Base-by-base conservation (phyloP, 1,140 invertebrate genomes). In the Lepidurus arcticus region DNA sequence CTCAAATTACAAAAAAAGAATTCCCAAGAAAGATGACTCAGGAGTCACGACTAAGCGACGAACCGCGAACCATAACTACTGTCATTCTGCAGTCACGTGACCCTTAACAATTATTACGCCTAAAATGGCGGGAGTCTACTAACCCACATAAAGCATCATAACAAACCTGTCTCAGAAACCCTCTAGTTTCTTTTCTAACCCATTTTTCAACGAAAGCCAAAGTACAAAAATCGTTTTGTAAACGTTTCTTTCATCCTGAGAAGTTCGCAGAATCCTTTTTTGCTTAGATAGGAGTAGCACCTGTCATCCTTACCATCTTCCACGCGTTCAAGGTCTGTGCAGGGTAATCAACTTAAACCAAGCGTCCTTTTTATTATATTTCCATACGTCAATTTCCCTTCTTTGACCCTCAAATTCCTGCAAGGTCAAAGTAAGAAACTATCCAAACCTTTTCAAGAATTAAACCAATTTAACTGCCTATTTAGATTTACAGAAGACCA, bases 181-280 rank as follows among this genome's bases (percentile, higher is more conserved):
- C 13, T 65, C 1, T 21, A 65, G 16, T 65, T 21, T 21, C 21
- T 7, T 65, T 21, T 65, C 13, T 3, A 7, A 65, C n/a, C 7
- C 21, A n/a, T n/a, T 21, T 65, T 65, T 8, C 53, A 21, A n/a
- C 53, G 34, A 34, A 34, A 0, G 5, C 47, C 45, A 7, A 7
- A n/a, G 53, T 7, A 7, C 53, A 13, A 7, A 13, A 65, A 65
- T 65, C 53, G 53, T 65, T 13, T 21, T 13, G 7, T 21, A 21
- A 65, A 65, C 53, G 53, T 65, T 65, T 65, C n/a, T 65, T 21
- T 65, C 53, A 65, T 65, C 53, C 53, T 65, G 53, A 65, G 4
- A 65, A 65, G 53, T 65, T 34, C 34, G 1, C 9, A 65, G 53
- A 13, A 65, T n/a, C 53, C 53, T 16, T 5, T 9, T 16, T 65